phyloP scores from a whole-genome alignment of 2,113 vertebrate species.

The Numenius arquata region DNA sequence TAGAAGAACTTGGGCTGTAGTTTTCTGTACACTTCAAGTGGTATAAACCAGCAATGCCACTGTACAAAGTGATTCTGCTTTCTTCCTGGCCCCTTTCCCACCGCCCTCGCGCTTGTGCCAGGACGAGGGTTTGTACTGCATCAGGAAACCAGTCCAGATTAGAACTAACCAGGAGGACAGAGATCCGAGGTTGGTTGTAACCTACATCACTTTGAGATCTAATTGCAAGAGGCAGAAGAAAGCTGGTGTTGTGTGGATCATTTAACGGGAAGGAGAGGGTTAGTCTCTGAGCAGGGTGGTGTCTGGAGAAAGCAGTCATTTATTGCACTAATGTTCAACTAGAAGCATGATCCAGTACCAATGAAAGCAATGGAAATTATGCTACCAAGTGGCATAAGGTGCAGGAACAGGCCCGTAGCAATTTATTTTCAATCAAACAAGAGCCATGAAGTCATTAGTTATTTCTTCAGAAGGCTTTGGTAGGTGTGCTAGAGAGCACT shows the following conservation, averaged over 20 bases:
- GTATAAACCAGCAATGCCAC: neutral
- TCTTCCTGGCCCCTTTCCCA: neutral
- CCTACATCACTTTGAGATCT: neutral
- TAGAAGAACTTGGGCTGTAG: neutral
- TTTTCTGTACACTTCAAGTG: neutral
- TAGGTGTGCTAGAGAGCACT: conserved; percentile 5
- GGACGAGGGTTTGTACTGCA: neutral
- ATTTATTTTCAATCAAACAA: conserved; percentile 43
- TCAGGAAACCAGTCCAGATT: neutral
- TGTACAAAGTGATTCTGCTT: neutral
- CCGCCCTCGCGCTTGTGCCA: neutral
- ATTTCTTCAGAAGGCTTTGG: conserved; percentile 30
- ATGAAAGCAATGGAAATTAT: neutral
- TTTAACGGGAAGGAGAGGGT: neutral
- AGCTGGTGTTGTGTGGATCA: neutral
- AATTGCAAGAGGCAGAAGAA: neutral
- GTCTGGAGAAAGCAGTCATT: neutral
- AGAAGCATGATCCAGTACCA: neutral
- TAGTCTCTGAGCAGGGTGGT: neutral
- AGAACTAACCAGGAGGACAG: neutral
- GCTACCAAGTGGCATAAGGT: neutral
- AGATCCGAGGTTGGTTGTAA: neutral
- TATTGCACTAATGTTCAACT: neutral
- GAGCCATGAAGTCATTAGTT: conserved; percentile 28
- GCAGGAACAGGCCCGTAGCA: neutral